These are phyloP conservation scores for Nothoprocta perdicaria DNA, from an alignment of 2,113 vertebrate genomes.

Conservation along the genomic window DNA sequence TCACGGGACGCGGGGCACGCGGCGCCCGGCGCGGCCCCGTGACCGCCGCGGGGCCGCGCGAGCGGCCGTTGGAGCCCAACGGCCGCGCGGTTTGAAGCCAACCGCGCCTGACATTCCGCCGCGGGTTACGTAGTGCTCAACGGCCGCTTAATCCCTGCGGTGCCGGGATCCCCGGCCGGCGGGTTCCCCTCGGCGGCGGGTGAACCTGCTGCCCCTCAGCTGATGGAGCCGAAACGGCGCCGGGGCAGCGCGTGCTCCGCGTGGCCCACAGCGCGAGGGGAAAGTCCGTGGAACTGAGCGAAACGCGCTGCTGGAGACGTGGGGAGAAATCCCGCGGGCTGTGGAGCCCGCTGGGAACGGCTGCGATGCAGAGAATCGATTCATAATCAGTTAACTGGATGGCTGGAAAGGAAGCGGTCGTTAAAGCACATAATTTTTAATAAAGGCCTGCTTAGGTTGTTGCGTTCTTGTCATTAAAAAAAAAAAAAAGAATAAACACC, in stretches of 20 bases:
- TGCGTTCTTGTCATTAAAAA: background rate
- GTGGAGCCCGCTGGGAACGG: background rate
- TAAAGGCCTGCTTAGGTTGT: background rate
- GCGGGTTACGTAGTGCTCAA: background rate
- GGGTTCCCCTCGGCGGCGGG: fast-evolving
- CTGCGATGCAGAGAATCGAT: fast-evolving
- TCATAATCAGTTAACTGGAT: fast-evolving
- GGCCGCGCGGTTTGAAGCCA: background rate
- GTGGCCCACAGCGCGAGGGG: background rate
- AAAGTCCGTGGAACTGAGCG: fast-evolving
- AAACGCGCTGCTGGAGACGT: background rate
- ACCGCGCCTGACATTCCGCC: background rate
- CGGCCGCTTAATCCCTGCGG: fast-evolving
- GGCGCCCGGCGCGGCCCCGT: too few species aligned
- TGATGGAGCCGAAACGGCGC: background rate
- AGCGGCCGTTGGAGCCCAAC: too few species aligned
- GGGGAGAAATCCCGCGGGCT: background rate
- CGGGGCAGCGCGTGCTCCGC: background rate
- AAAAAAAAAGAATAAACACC: background rate
- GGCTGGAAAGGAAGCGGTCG: background rate
- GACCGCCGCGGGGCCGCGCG: too few species aligned
- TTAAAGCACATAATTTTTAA: background rate
- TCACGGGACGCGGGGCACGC: too few species aligned
- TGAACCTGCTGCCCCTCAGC: too few species aligned
- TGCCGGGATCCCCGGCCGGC: too few species aligned